Percentiles rank a stretch among this genome's conserved stretches.
Evolutionary conservation across 2,797 vertebrate species (phyloP).

Genomic region (Falco peregrinus): DNA sequence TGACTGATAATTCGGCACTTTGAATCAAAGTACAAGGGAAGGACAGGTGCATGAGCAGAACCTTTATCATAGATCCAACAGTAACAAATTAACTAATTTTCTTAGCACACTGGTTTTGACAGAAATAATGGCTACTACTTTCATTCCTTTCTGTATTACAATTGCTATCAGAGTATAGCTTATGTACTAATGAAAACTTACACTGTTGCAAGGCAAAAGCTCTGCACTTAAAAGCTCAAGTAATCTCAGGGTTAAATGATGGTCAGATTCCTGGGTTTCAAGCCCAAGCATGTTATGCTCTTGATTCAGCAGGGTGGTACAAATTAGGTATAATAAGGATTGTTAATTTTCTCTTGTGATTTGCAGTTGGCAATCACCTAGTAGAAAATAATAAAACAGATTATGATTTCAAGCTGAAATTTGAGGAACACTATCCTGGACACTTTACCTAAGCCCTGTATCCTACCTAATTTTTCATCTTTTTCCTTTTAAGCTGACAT

Average conservation of each 20-base stretch:
- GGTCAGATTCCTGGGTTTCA: neutral
- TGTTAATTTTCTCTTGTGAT: neutral
- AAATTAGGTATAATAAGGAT: neutral
- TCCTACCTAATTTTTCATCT: neutral
- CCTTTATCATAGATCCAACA: neutral
- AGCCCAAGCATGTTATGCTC: accelerated
- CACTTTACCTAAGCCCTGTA: neutral
- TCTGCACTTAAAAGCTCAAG: neutral
- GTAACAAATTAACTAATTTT: neutral
- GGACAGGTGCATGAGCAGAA: accelerated
- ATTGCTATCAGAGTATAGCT: neutral
- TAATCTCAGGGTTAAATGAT: neutral
- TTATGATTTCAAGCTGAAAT: neutral
- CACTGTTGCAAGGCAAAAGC: neutral
- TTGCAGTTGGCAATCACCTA: neutral
- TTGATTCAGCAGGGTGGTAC: neutral
- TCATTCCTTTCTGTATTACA: neutral
- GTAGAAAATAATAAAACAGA: neutral
- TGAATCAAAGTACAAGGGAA: neutral
- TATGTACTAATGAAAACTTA: neutral
- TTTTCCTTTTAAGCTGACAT: neutral
- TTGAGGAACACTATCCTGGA: neutral
- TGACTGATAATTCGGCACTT: neutral
- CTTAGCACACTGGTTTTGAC: neutral
- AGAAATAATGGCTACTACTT: neutral